These are phyloP conservation scores for Margarornis squamiger DNA, from an alignment of 2,797 vertebrate genomes.

Conservation along the genomic window DNA sequence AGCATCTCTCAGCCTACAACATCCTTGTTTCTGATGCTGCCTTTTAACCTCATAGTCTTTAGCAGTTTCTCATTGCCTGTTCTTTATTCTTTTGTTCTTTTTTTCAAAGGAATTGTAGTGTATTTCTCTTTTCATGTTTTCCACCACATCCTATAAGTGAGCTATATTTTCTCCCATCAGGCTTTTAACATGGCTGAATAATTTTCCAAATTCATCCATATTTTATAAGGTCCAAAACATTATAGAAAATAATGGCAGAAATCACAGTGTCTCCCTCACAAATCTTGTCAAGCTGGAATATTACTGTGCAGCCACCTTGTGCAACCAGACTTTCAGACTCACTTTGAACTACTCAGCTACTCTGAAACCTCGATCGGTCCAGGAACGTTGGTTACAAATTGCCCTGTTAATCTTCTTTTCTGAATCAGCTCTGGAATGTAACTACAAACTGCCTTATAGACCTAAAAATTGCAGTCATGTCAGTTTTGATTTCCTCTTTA, in stretches of 20 bases:
- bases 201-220: background rate
- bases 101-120: background rate
- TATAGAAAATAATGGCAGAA: background rate
- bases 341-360: background rate
- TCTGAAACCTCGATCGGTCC: background rate
- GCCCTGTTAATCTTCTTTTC: background rate
- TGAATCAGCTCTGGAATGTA: background rate
- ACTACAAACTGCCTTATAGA: background rate
- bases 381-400: background rate
- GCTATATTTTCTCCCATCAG: background rate
- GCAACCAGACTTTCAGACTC: background rate
- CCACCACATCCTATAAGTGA: background rate
- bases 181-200: background rate
- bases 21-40: background rate
- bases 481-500: background rate
- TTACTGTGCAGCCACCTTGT: background rate
- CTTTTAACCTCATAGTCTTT: background rate
- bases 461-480: background rate
- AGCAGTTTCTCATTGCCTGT: background rate
- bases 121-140: background rate
- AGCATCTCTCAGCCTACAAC: background rate
- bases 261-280: background rate
- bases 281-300: background rate
- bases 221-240: background rate
- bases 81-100: background rate